phyloP scores from a whole-genome alignment of 2,888 invertebrate species.

The Nemotelus pantherinus region DNA sequence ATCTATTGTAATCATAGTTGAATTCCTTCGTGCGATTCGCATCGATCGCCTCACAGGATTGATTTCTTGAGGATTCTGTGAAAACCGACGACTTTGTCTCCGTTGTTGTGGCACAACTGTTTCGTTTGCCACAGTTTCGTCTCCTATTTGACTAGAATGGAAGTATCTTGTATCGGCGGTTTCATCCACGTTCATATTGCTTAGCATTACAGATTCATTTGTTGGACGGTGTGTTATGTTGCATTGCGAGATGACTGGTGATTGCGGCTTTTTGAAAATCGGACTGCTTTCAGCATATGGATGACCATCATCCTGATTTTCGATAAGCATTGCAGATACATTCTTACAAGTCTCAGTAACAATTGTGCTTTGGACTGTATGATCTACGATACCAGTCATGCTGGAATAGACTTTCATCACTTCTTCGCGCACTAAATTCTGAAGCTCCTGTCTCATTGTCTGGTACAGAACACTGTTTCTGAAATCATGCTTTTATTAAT shows the following conservation, averaged over 20 bases:
- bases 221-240: not conserved
- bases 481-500: not conserved
- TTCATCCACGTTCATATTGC: not conserved
- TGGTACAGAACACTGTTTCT: not conserved
- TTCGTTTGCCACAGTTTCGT: slow-evolving; percentile 31
- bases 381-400: not conserved
- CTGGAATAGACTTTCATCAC: slow-evolving; percentile 17
- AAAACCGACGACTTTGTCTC: not conserved
- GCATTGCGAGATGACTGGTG: slow-evolving; percentile 43
- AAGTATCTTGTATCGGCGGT: slow-evolving; percentile 13
- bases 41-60: slow-evolving; percentile 18
- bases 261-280: slow-evolving; percentile 54
- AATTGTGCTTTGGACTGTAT: not conserved
- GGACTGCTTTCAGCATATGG: slow-evolving; percentile 38
- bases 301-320: not conserved
- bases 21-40: slow-evolving; percentile 28
- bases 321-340: too few species aligned
- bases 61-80: not conserved
- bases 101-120: slow-evolving; percentile 36
- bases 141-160: not conserved
- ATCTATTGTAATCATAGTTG: not conserved
- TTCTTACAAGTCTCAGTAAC: not conserved
- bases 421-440: slow-evolving; percentile 51
- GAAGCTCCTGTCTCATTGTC: slow-evolving; percentile 45
- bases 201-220: slow-evolving; percentile 3